Conservation (phyloP, 2,797 vertebrate species). For the Enteromius radiatus region DNA sequence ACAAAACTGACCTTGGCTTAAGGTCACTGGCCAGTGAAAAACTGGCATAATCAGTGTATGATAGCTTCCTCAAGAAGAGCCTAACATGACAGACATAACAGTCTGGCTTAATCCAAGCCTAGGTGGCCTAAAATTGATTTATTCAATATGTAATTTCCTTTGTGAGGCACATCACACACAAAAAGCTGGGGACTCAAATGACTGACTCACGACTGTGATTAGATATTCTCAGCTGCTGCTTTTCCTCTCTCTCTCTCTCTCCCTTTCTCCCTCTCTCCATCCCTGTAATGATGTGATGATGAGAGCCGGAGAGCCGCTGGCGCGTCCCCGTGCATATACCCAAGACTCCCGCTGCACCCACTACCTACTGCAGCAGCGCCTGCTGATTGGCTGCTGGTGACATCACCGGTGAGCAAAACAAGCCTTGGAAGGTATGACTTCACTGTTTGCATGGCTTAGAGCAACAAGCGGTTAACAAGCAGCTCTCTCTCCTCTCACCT, state of each 20-base stretch:
- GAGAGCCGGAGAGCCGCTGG: conserved; percentile 69
- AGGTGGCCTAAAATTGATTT: conserved; percentile 31
- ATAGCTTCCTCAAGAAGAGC: conserved; percentile 20
- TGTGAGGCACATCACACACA: conserved; percentile 39
- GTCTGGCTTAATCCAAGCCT: neutral
- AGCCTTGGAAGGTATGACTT: conserved; percentile 82
- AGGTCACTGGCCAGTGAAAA: conserved; percentile 60
- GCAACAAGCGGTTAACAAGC: conserved; percentile 62
- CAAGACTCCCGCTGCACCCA: conserved; percentile 55
- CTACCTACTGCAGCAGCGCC: conserved; percentile 66
- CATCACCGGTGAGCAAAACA: conserved; percentile 79
- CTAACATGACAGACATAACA: conserved; percentile 36
- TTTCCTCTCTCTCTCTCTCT: conserved; percentile 23
- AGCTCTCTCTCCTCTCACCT: conserved; percentile 50
- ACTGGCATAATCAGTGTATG: conserved; percentile 35
- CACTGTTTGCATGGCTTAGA: conserved; percentile 75
- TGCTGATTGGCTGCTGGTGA: conserved; percentile 83
- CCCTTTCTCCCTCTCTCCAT: conserved; percentile 17
- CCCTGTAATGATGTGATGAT: conserved; percentile 64
- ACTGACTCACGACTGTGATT: conserved; percentile 41
- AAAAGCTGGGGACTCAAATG: conserved; percentile 47
- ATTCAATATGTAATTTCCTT: conserved; percentile 46
- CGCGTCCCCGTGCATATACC: conserved; percentile 54
- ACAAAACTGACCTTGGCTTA: conserved; percentile 65
- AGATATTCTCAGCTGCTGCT: conserved; percentile 49